Conservation (phyloP, 2,888 invertebrate species). For the Cheilosia impressa region DNA sequence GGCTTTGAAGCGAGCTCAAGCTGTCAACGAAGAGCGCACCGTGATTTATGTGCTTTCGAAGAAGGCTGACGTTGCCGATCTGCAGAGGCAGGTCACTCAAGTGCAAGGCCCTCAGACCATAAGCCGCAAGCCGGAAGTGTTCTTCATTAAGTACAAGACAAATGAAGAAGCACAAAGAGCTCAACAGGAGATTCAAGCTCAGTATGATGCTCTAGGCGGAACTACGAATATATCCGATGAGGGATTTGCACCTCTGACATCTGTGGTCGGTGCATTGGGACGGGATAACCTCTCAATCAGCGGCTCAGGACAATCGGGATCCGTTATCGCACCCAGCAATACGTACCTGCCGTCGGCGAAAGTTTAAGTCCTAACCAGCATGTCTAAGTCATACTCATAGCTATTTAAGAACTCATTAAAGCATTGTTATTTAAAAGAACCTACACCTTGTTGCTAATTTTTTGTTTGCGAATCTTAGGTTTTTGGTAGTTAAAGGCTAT, state of each 20-base stretch:
- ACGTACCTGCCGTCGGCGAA: slow-evolving; percentile 28
- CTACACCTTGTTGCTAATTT: too few relatives aligned
- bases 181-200: slow-evolving; percentile 82
- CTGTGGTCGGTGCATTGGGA: slow-evolving; percentile 34
- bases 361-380: not conserved
- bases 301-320: slow-evolving; percentile 2
- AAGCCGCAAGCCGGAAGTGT: slow-evolving; percentile 82
- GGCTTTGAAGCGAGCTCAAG: slow-evolving; percentile 79
- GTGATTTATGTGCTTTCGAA: slow-evolving; percentile 83
- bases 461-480: too few relatives aligned
- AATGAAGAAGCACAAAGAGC: slow-evolving; percentile 82
- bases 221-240: slow-evolving; percentile 82
- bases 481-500: too few relatives aligned
- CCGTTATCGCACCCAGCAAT: slow-evolving; percentile 10
- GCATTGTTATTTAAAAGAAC: slow-evolving; percentile 23
- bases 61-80: slow-evolving; percentile 80
- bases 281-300: slow-evolving; percentile 6
- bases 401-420: slow-evolving; percentile 67
- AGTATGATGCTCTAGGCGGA: slow-evolving; percentile 82
- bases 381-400: slow-evolving; percentile 47
- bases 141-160: slow-evolving; percentile 83
- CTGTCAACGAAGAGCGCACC: slow-evolving; percentile 82
- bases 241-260: slow-evolving; percentile 80
- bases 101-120: slow-evolving; percentile 79
- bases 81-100: slow-evolving; percentile 88